Percentiles rank a stretch among this genome's conserved stretches.
Evolutionary conservation across 2,888 invertebrate genomes (phyloP).

Genomic region (Copidosoma aretas): DNA sequence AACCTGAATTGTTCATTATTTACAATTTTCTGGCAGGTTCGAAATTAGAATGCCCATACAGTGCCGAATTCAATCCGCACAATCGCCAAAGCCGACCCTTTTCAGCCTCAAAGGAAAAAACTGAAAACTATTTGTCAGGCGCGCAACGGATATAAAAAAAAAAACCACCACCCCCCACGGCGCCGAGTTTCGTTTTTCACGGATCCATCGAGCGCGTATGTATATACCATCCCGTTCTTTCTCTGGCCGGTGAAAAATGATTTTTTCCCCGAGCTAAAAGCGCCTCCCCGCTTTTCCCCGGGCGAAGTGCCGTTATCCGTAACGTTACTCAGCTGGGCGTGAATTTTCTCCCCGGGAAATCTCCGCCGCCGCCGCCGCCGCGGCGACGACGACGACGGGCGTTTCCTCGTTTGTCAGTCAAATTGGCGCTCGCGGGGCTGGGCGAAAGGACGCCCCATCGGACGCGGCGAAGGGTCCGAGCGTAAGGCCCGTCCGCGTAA

Average conservation of each 20-base stretch:
- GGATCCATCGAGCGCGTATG: not conserved
- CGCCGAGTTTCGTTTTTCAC: not conserved
- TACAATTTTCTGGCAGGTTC: too few relatives aligned
- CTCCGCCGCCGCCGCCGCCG: too few relatives aligned
- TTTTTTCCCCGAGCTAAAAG: not conserved
- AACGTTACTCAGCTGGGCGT: not conserved
- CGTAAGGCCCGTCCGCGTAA: too few relatives aligned
- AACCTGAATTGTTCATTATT: too few relatives aligned
- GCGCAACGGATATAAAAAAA: constrained; percentile 2
- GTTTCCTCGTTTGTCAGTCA: too few relatives aligned
- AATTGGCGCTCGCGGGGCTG: not conserved
- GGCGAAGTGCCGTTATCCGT: not conserved
- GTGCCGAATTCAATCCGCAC: not conserved
- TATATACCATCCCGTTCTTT: not conserved
- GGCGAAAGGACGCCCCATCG: too few relatives aligned
- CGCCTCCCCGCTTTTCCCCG: not conserved
- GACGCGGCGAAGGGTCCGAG: too few relatives aligned
- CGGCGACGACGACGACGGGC: too few relatives aligned
- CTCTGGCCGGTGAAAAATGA: not conserved
- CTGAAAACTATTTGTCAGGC: constrained; percentile 35
- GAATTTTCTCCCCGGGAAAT: not conserved
- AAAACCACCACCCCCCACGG: not conserved
- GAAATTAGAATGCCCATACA: too few relatives aligned
- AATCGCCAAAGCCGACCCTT: too few relatives aligned
- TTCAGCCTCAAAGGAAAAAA: not conserved